Percentiles rank a stretch among this genome's conserved stretches.
These are phyloP conservation scores for Rhipidura dahli DNA, from an alignment of 2,113 vertebrate genomes.

Conservation along the genomic window DNA sequence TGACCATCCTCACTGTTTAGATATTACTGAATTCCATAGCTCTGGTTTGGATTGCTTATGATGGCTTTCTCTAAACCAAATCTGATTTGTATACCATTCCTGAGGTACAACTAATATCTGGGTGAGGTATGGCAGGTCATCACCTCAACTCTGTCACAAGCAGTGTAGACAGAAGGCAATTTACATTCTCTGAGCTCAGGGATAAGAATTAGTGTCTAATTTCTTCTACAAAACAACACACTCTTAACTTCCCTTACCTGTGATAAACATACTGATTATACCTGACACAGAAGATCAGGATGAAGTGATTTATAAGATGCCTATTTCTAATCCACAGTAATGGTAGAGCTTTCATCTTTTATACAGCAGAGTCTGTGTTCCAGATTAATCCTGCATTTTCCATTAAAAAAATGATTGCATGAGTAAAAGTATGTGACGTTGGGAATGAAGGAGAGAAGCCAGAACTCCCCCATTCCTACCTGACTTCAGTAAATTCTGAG, in stretches of 20 bases:
- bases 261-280: not conserved
- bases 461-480: not conserved
- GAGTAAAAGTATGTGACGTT: not conserved
- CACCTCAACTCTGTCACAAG: not conserved
- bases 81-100: not conserved
- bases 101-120: not conserved
- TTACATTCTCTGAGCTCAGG: not conserved
- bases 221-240: not conserved
- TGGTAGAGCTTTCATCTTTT: not conserved
- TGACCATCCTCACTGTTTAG: not conserved
- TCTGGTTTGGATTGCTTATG: not conserved
- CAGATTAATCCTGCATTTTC: not conserved
- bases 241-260: not conserved
- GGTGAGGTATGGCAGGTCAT: not conserved
- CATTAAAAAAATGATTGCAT: not conserved
- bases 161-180: not conserved
- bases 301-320: not conserved
- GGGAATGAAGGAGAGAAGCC: not conserved
- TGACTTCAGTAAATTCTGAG: not conserved
- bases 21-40: not conserved
- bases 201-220: not conserved
- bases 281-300: not conserved
- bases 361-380: not conserved
- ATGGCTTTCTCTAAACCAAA: not conserved
- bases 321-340: not conserved